Evolutionary conservation across 2,888 invertebrate species (phyloP).

Genomic region (Synanthedon myopaeformis): DNA sequence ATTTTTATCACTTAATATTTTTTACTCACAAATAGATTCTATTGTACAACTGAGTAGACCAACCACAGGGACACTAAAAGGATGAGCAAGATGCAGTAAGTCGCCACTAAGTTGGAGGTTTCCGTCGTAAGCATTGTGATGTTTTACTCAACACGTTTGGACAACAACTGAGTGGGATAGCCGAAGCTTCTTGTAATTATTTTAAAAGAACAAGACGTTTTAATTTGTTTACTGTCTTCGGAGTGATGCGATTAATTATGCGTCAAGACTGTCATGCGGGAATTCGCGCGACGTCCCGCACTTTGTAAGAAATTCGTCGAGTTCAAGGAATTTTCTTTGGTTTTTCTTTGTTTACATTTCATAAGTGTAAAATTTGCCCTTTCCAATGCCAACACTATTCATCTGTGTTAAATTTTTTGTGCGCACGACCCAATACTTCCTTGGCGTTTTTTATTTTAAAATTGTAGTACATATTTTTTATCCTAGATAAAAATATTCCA

Average conservation of each 20-base stretch:
- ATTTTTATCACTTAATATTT: no score
- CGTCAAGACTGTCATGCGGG: background rate
- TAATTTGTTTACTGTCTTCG: slow-evolving; percentile 14
- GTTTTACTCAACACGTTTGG: slow-evolving; percentile 26
- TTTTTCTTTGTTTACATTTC: background rate
- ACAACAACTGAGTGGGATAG: slow-evolving; percentile 35
- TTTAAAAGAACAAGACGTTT: slow-evolving; percentile 14
- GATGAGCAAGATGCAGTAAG: slow-evolving; percentile 74
- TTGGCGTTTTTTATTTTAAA: no score
- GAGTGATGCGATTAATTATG: slow-evolving; percentile 7
- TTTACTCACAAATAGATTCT: no score
- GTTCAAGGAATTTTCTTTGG: background rate
- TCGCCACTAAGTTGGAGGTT: slow-evolving; percentile 74
- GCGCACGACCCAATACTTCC: no score
- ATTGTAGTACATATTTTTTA: no score
- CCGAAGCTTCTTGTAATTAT: slow-evolving; percentile 16
- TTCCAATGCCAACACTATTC: background rate
- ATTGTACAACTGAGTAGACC: slow-evolving; percentile 73
- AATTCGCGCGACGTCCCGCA: background rate
- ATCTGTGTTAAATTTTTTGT: no score
- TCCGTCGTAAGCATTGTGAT: slow-evolving; percentile 53
- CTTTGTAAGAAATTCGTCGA: background rate
- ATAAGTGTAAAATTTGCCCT: background rate
- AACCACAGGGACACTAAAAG: slow-evolving; percentile 74
- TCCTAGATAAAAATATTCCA: no score